Base-by-base conservation (phyloP, 1,140 invertebrate genomes). In the Drosophila tristis region DNA sequence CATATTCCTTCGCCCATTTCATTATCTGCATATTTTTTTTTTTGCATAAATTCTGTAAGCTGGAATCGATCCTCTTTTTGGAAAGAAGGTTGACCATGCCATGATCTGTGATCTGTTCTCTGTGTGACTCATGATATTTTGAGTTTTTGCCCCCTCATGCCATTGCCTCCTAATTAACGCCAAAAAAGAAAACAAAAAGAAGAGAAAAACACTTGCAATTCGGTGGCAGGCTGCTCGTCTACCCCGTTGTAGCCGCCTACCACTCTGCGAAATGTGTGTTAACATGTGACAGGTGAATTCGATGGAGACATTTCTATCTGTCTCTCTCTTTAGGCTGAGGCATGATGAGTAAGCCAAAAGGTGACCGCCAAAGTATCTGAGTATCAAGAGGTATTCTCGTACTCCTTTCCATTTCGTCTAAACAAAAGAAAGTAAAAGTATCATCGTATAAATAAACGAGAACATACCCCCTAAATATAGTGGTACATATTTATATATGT, bases 241-340 rank as follows among this genome's bases (percentile, higher is more conserved):
- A 43, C 51, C 25, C 20, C 20, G 20, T 20, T 20, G 20, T 20
- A 1, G 20, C 20, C 20, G 5, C 13, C 45, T 45, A 1, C 20
- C 20, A 20, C 20, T 20, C 56, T 20, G 20, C 57, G 56, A 74
- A 85, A 85, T 74, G 73, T 86, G 60, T 85, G 80, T 80, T 85
- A 85, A 85, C 80, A 80, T 80, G 54, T 77, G 80, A 85, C 80
- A 80, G 75, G 57, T 73, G 86, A 77, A 86, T 72, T 58, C 50
- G 66, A 70, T 70, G 64, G 61, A 63, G 59, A 77, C 73, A 86
- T 71, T 66, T 78, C 56, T 66, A 72, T 68, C 77, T 78, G 74
- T 86, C 80, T 85, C 72, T 67, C 60, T 59, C 57, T 35, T 3
- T 11, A 4, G 49, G 39, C 35, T 15, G 42, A 58, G 39, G 80